phyloP scores from a whole-genome alignment of 2,797 vertebrate genomes.

The Coregonus sp. region DNA sequence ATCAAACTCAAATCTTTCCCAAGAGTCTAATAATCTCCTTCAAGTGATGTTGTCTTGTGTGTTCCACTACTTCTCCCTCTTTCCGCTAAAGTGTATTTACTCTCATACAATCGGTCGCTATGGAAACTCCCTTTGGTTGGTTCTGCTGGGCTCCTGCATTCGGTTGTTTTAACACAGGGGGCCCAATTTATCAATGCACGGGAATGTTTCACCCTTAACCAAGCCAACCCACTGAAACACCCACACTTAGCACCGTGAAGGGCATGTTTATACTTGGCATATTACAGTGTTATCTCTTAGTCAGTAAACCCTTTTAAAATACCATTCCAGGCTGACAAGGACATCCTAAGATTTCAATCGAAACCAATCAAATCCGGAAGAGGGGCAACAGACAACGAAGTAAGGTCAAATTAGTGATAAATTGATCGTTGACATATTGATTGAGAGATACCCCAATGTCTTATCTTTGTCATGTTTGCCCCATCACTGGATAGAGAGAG shows the following conservation, averaged over 20 bases:
- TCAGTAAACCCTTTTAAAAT: not conserved
- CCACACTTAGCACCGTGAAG: not conserved
- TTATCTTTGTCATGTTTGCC: not conserved
- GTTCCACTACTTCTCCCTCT: not conserved
- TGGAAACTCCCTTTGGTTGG: conserved; percentile 18
- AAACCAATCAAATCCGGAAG: not conserved
- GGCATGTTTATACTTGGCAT: not conserved
- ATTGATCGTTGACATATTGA: not conserved
- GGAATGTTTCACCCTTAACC: conserved; percentile 1
- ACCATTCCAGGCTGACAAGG: not conserved
- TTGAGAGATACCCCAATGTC: not conserved
- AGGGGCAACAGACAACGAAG: not conserved
- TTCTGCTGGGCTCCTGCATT: conserved; percentile 14
- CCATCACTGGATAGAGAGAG: not conserved
- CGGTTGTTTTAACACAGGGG: conserved; percentile 11
- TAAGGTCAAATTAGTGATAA: not conserved
- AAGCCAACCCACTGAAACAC: not conserved
- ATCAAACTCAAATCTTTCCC: too few species aligned
- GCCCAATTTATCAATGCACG: conserved; percentile 18
- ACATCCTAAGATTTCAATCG: too few species aligned
- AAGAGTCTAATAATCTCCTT: not conserved
- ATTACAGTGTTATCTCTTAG: not conserved
- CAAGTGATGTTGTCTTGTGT: not conserved
- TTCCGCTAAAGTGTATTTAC: not conserved
- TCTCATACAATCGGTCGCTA: conserved; percentile 19